phyloP scores from a whole-genome alignment of 53 echinoderm and acorn worm species.

The Paracentrotus lividus region DNA sequence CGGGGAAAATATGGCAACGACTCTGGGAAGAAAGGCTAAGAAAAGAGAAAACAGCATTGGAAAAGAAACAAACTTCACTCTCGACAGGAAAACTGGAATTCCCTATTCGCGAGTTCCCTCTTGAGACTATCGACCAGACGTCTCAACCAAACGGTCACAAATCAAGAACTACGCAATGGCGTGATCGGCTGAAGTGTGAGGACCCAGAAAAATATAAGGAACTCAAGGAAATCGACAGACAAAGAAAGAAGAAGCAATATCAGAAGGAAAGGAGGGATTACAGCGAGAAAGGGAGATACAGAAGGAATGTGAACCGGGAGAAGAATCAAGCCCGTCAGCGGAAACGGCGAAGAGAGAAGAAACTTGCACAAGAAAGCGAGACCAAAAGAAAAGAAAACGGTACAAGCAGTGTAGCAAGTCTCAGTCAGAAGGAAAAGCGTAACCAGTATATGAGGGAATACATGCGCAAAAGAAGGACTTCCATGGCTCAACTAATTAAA shows the following conservation, averaged over 20 bases:
- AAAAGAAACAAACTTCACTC: background rate
- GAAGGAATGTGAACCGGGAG: background rate
- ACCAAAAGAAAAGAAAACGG: background rate
- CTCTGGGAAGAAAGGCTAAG: background rate
- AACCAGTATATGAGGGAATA: background rate
- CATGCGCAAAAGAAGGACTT: background rate
- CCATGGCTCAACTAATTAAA: background rate
- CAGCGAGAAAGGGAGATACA: background rate
- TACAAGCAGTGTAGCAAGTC: background rate
- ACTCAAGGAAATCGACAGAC: background rate
- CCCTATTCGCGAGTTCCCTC: background rate
- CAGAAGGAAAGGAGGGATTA: background rate
- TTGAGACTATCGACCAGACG: background rate
- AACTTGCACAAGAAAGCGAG: background rate
- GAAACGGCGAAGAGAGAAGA: background rate
- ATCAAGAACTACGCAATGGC: background rate
- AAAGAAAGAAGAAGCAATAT: background rate
- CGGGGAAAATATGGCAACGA: too few relatives aligned
- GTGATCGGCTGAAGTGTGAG: background rate
- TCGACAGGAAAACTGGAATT: background rate
- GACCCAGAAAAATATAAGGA: background rate
- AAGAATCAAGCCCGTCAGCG: background rate
- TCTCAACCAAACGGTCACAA: background rate
- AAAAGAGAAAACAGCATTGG: background rate
- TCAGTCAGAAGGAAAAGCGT: background rate